Evolutionary conservation across 1,140 invertebrate species (phyloP), one percentile per base, ranked within the genome.

Genomic region (Microplitis demolitor): DNA sequence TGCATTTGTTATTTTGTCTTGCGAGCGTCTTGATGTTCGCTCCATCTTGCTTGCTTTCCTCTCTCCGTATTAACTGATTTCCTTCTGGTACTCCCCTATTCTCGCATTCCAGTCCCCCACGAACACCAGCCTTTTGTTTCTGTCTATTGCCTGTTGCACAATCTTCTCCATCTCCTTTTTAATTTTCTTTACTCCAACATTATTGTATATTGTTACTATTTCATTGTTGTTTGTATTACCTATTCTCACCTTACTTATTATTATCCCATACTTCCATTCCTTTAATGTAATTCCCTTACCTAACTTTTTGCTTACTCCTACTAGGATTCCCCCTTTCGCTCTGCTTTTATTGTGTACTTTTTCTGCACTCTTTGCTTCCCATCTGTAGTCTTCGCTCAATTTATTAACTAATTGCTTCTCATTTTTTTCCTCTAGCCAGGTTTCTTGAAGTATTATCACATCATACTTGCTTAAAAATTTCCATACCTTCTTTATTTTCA

Each of bases 81-180:
- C 16, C 1, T 4, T 45, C 5, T 54, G 50, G 9, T n/a, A 13
- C 9, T 67, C 24, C 4, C 39, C 39, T 5, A 53, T 67, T 53
- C 66, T 67, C 24, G 66, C 45, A 31, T 67, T 67, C 37, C 39
- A 13, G n/a, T 67, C 66, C 4, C 66, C 66, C 4, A 1, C 50
- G 11, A 67, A 5, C 5, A 67, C 24, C 8, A 67, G 8, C 51
- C 1, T 6, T 14, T n/a, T n/a, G 4, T 54, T 54, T 1, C 13
- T 24, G 0, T 5, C 4, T 54, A 54, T 9, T 2, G 9, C 53
- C 13, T n/a, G 3, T 13, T 54, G 6, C 13, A 54, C 13, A 9
- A 1, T 24, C 24, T 24, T 2, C 24, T 24, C 24, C 24, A 24
- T 24, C 24, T 24, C 24, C 24, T 24, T 24, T 24, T 24, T 24